Conservation (phyloP, 2,888 invertebrate species). For the Tenthredo notha region DNA sequence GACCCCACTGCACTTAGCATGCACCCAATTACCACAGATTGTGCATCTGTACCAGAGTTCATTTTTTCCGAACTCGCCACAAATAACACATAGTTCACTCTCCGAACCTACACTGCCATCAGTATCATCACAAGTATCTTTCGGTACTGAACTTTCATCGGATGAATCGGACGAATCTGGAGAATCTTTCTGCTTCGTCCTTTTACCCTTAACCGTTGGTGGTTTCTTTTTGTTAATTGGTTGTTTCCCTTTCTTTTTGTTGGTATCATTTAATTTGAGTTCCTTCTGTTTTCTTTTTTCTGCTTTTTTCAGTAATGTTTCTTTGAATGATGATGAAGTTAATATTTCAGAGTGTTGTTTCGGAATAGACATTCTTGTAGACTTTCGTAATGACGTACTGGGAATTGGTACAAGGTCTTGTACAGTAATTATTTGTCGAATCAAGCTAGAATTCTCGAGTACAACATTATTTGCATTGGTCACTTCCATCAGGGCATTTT, state of each 20-base stretch:
- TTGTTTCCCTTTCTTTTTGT: not conserved
- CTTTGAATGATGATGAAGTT: not conserved
- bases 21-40: not conserved
- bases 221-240: not conserved
- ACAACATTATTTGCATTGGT: no score
- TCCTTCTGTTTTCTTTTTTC: not conserved
- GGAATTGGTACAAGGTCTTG: not conserved
- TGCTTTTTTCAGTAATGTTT: not conserved
- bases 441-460: not conserved
- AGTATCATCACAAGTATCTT: not conserved
- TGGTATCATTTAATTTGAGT: not conserved
- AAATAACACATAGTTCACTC: not conserved
- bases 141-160: not conserved
- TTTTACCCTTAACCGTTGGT: not conserved
- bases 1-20: not conserved
- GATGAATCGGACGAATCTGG: not conserved
- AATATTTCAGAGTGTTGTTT: not conserved
- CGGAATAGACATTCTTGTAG: not conserved
- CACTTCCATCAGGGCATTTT: no score
- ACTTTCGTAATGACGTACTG: not conserved
- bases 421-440: not conserved
- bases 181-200: not conserved
- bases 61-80: not conserved
- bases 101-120: not conserved
- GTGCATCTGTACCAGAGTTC: not conserved